These are phyloP conservation scores for Synergus umbraculus DNA, from an alignment of 2,888 invertebrate genomes.

Conservation along the genomic window DNA sequence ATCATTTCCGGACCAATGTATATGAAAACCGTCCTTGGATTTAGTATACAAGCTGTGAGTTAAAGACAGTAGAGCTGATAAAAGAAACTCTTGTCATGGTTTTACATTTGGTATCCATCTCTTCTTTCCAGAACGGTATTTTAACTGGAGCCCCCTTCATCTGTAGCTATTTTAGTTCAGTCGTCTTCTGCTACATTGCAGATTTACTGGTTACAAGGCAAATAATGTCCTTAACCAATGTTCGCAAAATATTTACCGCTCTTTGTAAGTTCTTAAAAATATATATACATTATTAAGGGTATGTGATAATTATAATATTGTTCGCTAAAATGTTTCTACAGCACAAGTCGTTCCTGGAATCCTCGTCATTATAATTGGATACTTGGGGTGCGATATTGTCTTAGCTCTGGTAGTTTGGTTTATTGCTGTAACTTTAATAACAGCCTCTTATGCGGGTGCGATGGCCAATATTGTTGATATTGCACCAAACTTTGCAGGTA, in stretches of 20 bases:
- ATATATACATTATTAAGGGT: not conserved
- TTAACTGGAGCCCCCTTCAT: constrained; percentile 85
- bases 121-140: constrained; percentile 81
- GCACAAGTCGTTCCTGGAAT: constrained; percentile 85
- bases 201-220: constrained; percentile 82
- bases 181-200: constrained; percentile 84
- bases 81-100: not conserved
- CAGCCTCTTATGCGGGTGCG: constrained; percentile 86
- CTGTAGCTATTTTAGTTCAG: constrained; percentile 84
- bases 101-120: not conserved
- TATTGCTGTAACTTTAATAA: constrained; percentile 84
- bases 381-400: constrained; percentile 81
- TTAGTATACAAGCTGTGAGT: constrained; percentile 82
- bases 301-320: too few species aligned
- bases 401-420: constrained; percentile 83
- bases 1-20: constrained; percentile 85
- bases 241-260: constrained; percentile 84
- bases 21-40: constrained; percentile 84
- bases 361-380: constrained; percentile 82
- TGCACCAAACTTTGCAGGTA: constrained; percentile 87
- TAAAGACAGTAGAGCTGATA: not conserved
- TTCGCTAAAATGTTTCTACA: constrained; percentile 57
- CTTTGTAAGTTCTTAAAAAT: constrained; percentile 75
- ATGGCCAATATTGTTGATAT: constrained; percentile 89
- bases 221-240: constrained; percentile 81